These are phyloP conservation scores for Creontiades dilutus DNA, from an alignment of 2,888 invertebrate species.

Conservation along the genomic window DNA sequence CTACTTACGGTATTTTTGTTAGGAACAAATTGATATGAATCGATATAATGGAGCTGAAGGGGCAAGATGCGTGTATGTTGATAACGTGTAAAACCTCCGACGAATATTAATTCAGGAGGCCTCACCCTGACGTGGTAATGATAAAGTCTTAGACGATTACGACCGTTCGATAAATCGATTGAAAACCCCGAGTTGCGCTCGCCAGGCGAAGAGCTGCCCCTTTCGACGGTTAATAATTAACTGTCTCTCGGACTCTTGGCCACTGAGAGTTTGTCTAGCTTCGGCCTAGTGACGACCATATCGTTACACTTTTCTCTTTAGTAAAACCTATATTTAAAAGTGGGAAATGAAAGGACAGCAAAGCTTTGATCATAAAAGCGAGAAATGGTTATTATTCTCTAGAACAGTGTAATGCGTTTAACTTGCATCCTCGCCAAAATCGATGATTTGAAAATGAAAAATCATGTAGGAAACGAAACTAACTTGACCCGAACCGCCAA, in stretches of 20 bases:
- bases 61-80: constrained; percentile 49
- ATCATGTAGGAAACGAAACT: no score
- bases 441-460: no score
- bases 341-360: no score
- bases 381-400: no score
- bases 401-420: no score
- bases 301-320: no score
- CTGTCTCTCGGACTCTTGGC: neutral
- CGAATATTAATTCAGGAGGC: constrained; percentile 53
- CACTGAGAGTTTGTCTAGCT: constrained; percentile 11
- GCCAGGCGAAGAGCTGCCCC: constrained; percentile 36
- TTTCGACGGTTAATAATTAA: constrained; percentile 51
- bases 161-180: constrained; percentile 65
- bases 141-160: constrained; percentile 65
- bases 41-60: neutral
- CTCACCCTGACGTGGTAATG: constrained; percentile 53
- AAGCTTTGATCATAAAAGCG: no score
- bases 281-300: no score
- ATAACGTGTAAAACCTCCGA: constrained; percentile 54
- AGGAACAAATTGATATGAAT: neutral
- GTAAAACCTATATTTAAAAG: no score
- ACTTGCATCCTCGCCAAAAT: no score
- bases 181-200: neutral
- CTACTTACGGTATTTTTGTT: constrained; percentile 31
- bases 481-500: no score